Base-by-base conservation (phyloP, 2,113 vertebrate genomes). In the Asarcornis scutulata region DNA sequence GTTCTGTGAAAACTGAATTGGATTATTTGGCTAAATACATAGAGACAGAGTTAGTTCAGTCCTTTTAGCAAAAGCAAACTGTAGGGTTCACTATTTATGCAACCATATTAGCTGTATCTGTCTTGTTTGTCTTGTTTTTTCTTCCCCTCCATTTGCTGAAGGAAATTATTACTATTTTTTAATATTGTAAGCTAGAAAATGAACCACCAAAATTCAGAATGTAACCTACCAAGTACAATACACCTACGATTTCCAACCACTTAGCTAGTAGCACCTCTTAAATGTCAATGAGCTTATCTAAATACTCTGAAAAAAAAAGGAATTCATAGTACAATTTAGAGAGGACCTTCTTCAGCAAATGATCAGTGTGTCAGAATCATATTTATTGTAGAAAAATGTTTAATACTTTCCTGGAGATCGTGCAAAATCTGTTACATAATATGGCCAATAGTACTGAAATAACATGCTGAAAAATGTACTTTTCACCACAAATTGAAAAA, bases 1-100 rank as follows among this genome's bases (percentile, higher is more conserved):
- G 25, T 83, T 87, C 31, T 38, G 10, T 68, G 22, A 84, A 87
- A 83, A 86, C 67, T 36, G 20, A 64, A 83, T 74, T 40, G 52
- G 34, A 31, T 95, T 96, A 84, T 83, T 96, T 84, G 59, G 85
- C 48, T 86, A 84, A 91, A 94, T 87, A 64, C 25, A 2, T 25
- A 18, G 36, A 63, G 18, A 58, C 48, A 44, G 42, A 86, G 46
- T 91, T 89, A 50, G 31, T 74, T 56, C n/a, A 48, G 34, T 75
- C 9, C 4, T 72, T 92, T 91, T 42, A 85, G 64, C 34, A 38
- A 75, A 77, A 83, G 27, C 3, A 14, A 88, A 82, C 26, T 22
- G 0, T 27, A 48, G 46, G 46, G 46, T 20, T 48, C 46, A 21
- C 46, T 48, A 48, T 48, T 48, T 48, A 48, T 48, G 20, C 20